These are phyloP conservation scores for Pangasianodon gigas DNA, from an alignment of 2,113 vertebrate species.

Conservation along the genomic window DNA sequence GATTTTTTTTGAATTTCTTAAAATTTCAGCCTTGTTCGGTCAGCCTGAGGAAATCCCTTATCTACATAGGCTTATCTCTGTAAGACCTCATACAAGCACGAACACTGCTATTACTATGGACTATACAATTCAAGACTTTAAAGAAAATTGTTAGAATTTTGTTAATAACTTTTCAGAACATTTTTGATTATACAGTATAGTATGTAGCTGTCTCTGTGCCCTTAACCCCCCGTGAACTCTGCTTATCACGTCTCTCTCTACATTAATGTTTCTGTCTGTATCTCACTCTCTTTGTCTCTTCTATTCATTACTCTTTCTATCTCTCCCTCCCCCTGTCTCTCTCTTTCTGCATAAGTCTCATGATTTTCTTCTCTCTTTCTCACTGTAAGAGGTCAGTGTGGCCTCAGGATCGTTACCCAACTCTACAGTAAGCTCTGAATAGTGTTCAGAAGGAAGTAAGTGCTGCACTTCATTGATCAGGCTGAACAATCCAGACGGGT, in stretches of 20 bases:
- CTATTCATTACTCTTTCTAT: background rate
- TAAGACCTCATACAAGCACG: background rate
- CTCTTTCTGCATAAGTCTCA: background rate
- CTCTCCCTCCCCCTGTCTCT: background rate
- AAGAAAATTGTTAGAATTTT: background rate
- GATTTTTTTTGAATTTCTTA: no score
- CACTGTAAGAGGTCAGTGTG: background rate
- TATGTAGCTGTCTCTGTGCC: background rate
- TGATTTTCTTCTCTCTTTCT: background rate
- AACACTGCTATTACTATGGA: background rate
- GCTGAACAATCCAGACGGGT: conserved; percentile 41
- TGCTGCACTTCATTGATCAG: background rate
- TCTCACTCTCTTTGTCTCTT: background rate
- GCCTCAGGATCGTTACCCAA: background rate
- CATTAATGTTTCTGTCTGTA: background rate
- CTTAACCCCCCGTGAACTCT: background rate
- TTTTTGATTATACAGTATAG: background rate
- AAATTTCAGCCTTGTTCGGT: background rate
- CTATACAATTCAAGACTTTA: background rate
- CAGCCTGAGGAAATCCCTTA: background rate
- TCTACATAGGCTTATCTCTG: background rate
- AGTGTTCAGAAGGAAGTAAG: conserved; percentile 3
- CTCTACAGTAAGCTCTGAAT: background rate
- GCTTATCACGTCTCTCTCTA: background rate
- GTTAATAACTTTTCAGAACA: background rate